Percentiles rank a stretch among this genome's conserved stretches.
Conservation (phyloP, 2,888 invertebrate species). For the Eilema griseolum region DNA sequence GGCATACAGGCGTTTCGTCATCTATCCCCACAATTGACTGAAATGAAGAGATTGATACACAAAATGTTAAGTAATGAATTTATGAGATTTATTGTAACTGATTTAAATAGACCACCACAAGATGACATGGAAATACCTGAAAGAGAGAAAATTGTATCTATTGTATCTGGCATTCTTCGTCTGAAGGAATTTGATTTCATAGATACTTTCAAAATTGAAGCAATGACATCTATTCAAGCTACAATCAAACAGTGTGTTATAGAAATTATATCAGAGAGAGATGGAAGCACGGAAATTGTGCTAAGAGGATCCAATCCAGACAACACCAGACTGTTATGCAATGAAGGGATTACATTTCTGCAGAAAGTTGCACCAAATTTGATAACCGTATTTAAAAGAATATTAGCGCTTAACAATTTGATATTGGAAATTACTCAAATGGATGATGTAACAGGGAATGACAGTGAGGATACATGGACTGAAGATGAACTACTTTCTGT, state of each 20-base stretch:
- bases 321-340: constrained; percentile 86
- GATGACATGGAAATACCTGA: constrained; percentile 89
- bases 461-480: constrained; percentile 90
- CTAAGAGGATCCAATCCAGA: constrained; percentile 79
- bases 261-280: constrained; percentile 87
- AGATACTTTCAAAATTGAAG: constrained; percentile 95
- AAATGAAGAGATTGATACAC: constrained; percentile 98
- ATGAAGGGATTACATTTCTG: constrained; percentile 90
- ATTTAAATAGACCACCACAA: constrained; percentile 93
- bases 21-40: constrained; percentile 97
- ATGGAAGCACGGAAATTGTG: constrained; percentile 80
- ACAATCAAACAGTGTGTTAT: constrained; percentile 96
- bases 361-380: constrained; percentile 89
- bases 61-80: constrained; percentile 99
- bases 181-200: constrained; percentile 96
- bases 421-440: constrained; percentile 91
- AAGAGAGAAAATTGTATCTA: constrained; percentile 94
- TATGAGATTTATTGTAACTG: constrained; percentile 95
- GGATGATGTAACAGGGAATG: constrained; percentile 86
- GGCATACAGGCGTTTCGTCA: constrained; percentile 98
- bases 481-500: constrained; percentile 90
- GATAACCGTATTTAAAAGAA: constrained; percentile 90
- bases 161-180: constrained; percentile 96
- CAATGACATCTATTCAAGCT: constrained; percentile 95
- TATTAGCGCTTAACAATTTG: constrained; percentile 91